Percentiles rank a stretch among this genome's conserved stretches.
Evolutionary conservation across 2,888 invertebrate genomes (phyloP).

Genomic region (Sesamia inferens): DNA sequence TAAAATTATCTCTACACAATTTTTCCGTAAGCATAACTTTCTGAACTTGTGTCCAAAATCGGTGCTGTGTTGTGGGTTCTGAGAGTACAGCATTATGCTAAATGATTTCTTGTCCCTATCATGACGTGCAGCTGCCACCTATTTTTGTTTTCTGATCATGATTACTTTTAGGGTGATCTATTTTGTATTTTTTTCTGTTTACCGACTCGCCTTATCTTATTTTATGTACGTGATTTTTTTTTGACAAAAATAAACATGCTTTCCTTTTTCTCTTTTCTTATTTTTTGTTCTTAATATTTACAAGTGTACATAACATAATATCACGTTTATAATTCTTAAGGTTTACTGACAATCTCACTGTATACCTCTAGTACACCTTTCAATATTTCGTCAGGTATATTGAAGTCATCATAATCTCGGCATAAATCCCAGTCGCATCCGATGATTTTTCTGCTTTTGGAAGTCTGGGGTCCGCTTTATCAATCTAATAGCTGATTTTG

Average conservation of each 20-base stretch:
- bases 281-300: neutral
- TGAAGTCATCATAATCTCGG: too few species aligned
- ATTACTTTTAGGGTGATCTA: neutral
- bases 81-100: neutral
- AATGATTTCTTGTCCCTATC: too few species aligned
- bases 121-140: neutral
- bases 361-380: neutral
- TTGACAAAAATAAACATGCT: neutral
- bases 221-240: neutral
- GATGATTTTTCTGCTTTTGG: too few species aligned
- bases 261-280: neutral
- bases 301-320: neutral
- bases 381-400: neutral
- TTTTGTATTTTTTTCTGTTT: neutral
- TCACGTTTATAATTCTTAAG: neutral
- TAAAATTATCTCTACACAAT: too few species aligned
- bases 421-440: too few species aligned
- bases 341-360: too few species aligned
- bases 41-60: neutral
- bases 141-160: neutral
- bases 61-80: neutral
- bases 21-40: neutral
- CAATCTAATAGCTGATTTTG: too few species aligned
- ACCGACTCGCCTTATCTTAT: neutral
- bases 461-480: too few species aligned